Evolutionary conservation across 1,140 invertebrate genomes (phyloP), one percentile per base, ranked within the genome.

Genomic region (Panagrolaimus sp.): DNA sequence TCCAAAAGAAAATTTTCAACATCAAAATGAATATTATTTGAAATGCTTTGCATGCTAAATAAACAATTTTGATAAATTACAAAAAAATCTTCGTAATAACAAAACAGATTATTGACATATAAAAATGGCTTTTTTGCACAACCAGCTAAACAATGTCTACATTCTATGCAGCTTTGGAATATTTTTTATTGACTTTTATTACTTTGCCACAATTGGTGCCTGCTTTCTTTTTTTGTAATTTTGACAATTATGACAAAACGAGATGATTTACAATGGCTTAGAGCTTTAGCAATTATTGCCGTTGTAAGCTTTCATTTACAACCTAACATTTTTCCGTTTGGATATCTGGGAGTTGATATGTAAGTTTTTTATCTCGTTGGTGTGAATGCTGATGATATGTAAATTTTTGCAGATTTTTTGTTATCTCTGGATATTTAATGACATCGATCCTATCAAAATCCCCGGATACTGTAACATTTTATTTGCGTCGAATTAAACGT

Each of bases 271-370:
- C 52, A 58, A 58, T 58, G 52, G 21, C 14, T 58, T 12, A 0
- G 52, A 14, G 52, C 52, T 0, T 58, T 58, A 28, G 52, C 52
- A 21, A 58, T 58, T 14, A 26, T 58, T 4, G n/a, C 21, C 4
- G 52, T 58, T 58, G 10, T 58, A 12, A 28, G 52, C 15, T 58
- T 58, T 58, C 52, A 58, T 26, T 58, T 58, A 58, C 28, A 28
- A 28, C 52, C 52, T n/a, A 14, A 58, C 0, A 28, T 58, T 5
- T 58, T 58, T 17, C 52, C 52, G 8, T 58, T 58, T 12, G 52
- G 52, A 1, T 58, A 58, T 58, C 52, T 58, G 1, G 52, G 52
- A 1, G 52, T 58, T 21, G 52, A 58, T 21, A 28, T 58, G 52
- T 58, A 17, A 58, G 52, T 38, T 58, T 21, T 55, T 55, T 24